phyloP scores from a whole-genome alignment of 2,888 invertebrate genomes.

The Lepetodrilus schrolli region DNA sequence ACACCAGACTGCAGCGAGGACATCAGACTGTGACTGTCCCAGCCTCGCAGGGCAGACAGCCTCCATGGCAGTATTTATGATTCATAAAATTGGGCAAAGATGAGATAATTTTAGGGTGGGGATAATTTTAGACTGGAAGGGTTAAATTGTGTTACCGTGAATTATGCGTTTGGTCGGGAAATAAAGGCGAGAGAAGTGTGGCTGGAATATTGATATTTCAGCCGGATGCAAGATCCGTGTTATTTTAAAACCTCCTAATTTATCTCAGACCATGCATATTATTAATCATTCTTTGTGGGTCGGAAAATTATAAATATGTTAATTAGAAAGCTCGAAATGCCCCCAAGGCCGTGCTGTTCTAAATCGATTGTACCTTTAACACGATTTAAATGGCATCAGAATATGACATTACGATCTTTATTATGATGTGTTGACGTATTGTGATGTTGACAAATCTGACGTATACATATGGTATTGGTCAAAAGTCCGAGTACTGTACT shows the following conservation, averaged over 20 bases:
- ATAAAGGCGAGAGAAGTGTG: slow-evolving; percentile 20
- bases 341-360: too few species aligned
- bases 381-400: too few species aligned
- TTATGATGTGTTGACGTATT: too few species aligned
- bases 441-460: too few species aligned
- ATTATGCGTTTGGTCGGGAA: slow-evolving; percentile 20
- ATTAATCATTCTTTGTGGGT: slow-evolving; percentile 5
- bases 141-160: slow-evolving; percentile 22
- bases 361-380: too few species aligned
- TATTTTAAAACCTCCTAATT: slow-evolving; percentile 19
- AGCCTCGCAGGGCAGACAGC: not conserved
- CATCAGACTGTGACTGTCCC: not conserved
- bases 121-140: slow-evolving; percentile 23
- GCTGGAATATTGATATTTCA: slow-evolving; percentile 22
- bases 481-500: too few species aligned
- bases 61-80: slow-evolving; percentile 4
- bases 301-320: not conserved
- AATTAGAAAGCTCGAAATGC: too few species aligned
- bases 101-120: slow-evolving; percentile 24
- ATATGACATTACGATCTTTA: too few species aligned
- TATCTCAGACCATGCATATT: not conserved
- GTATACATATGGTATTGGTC: too few species aligned
- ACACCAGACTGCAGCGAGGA: not conserved
- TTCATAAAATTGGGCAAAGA: slow-evolving; percentile 26
- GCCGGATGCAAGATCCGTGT: not conserved